Conservation (phyloP, 2,888 invertebrate genomes). For the Lumbricus terrestris region DNA sequence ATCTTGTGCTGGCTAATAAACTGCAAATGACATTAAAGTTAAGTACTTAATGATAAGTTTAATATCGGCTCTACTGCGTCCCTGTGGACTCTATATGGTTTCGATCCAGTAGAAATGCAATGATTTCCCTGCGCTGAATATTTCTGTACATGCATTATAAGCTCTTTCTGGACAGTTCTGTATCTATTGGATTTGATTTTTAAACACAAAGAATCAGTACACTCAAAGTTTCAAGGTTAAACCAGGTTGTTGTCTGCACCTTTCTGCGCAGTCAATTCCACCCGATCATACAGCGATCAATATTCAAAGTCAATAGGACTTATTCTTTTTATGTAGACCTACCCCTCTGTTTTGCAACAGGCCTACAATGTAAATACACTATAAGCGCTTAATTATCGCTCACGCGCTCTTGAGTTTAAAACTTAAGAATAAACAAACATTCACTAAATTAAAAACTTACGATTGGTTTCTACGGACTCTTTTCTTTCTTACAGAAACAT, state of each 20-base stretch:
- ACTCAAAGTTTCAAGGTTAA: background rate
- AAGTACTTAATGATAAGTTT: no score
- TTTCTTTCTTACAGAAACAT: background rate
- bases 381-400: background rate
- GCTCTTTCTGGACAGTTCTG: background rate
- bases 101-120: no score
- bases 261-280: background rate
- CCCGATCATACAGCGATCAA: no score
- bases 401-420: background rate
- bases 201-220: background rate
- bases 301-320: background rate
- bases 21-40: no score
- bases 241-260: background rate
- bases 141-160: no score
- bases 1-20: background rate
- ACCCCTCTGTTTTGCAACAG: background rate
- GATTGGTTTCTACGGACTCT: background rate
- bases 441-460: background rate
- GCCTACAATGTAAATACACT: background rate
- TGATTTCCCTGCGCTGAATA: no score
- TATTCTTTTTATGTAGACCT: background rate
- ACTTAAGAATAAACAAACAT: background rate
- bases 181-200: background rate
- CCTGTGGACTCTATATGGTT: no score
- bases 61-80: no score